Evolutionary conservation across 2,797 vertebrate genomes (phyloP).

Genomic region (Acipenser transmontanus): DNA sequence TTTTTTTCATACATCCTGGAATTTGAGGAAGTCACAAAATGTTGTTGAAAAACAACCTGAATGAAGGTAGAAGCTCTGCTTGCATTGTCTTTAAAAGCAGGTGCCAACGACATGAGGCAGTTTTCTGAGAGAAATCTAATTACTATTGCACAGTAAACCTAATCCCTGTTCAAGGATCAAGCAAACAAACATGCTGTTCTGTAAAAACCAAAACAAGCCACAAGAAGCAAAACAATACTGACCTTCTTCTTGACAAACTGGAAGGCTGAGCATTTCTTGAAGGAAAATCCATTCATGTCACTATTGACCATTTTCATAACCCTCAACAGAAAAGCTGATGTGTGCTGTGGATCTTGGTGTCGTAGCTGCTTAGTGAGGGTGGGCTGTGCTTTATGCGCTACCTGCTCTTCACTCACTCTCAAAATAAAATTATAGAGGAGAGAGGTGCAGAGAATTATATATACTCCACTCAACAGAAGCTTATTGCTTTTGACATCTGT

Average conservation of each 20-base stretch:
- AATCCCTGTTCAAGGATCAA: too few relatives aligned
- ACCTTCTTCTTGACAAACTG: constrained; percentile 97
- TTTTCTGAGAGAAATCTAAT: too few relatives aligned
- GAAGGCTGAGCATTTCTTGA: constrained; percentile 95
- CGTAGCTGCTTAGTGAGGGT: constrained; percentile 9
- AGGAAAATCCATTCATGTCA: constrained; percentile 86
- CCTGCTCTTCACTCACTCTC: neutral
- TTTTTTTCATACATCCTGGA: neutral
- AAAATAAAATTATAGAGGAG: constrained; percentile 3
- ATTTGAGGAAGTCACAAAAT: neutral
- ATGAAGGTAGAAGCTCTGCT: neutral
- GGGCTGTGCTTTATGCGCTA: neutral
- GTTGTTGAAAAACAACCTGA: neutral
- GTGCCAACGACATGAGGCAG: too few relatives aligned
- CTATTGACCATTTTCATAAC: constrained; percentile 71
- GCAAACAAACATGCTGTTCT: too few relatives aligned
- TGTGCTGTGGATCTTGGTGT: constrained; percentile 26
- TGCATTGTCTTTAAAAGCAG: too few relatives aligned
- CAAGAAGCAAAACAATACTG: constrained; percentile 42
- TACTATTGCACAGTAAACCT: too few relatives aligned
- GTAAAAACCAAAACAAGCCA: too few relatives aligned
- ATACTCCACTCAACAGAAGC: neutral
- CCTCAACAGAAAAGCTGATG: constrained; percentile 10
- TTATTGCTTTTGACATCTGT: constrained; percentile 3
- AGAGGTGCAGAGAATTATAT: constrained; percentile 4